Base-by-base conservation (phyloP, 2,888 invertebrate genomes). In the Fabriciana adippe region DNA sequence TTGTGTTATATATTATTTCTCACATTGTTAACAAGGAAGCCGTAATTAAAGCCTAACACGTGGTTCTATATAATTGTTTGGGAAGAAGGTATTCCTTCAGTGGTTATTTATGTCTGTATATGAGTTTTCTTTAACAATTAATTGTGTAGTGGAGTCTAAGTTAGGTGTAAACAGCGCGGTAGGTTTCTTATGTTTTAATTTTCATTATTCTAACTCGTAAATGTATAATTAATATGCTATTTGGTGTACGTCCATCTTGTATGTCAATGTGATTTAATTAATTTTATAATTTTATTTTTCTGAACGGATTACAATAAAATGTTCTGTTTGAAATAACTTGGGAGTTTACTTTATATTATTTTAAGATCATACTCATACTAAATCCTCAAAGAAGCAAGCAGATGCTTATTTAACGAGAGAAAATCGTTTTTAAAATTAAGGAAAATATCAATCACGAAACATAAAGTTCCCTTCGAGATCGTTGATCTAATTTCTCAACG, bases 221-320 rank as follows among this genome's bases (percentile, higher is more conserved):
- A 85, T 91, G 89, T 89, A 87, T 86, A 84, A 80, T 88, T 85
- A 72, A 64, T 71, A 86, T 87, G 88, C 89, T 91, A 86, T 86
- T 90, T 90, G 91, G 90, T 92, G 92, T 92, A 90, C 92, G 90
- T 90, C 90, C 92, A 92, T 86, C 88, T 81, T 91, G 90, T 91
- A 91, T 92, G 90, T 92, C 90, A 89, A 88, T 89, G 92, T 92
- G 90, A 90, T 91, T 76, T 90, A 88, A 90, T 90, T 87, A 84
- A 85, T 86, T 84, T 84, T 87, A 88, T 87, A 82, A 83, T 87
- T 88, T 88, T 89, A 86, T 89, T 90, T 88, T 89, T 89, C 87
- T 90, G 87, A 90, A 91, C 90, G 92, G 90, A 91, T 92, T 90
- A 89, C 90, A 92, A 92, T 92, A 91, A 92, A 92, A 92, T 92